Conservation (phyloP, 2,888 invertebrate genomes). For the Eledona agricola region DNA sequence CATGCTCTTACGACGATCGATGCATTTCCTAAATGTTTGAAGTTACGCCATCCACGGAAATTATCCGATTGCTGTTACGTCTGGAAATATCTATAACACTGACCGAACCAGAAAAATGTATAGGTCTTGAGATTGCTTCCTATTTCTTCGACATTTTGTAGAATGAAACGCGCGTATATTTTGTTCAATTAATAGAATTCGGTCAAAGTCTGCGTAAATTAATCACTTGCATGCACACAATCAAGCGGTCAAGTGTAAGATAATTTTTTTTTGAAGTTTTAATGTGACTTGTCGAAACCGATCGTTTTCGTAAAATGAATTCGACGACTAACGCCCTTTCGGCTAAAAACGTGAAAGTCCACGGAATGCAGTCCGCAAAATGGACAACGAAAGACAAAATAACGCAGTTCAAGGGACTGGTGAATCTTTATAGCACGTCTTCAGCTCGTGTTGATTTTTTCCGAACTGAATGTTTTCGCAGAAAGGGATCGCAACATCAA, state of each 20-base stretch:
- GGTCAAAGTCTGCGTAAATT: constrained; percentile 1
- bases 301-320: constrained; percentile 20
- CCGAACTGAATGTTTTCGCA: constrained; percentile 52
- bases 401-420: constrained; percentile 71
- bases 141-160: no score
- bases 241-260: constrained; percentile 10
- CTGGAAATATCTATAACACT: no score
- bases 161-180: no score
- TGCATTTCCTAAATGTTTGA: no score
- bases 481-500: constrained; percentile 71
- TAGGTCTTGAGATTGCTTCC: no score
- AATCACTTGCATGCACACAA: neutral
- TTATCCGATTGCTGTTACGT: no score
- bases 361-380: constrained; percentile 71
- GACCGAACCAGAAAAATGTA: no score
- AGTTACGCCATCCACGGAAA: no score
- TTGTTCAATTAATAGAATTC: no score
- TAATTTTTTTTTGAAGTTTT: constrained; percentile 19
- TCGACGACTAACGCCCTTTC: constrained; percentile 63
- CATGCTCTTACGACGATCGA: no score
- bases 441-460: neutral
- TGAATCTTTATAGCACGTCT: constrained; percentile 70
- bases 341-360: constrained; percentile 68
- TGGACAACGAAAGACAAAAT: constrained; percentile 75
- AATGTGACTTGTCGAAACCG: neutral